Evolutionary conservation across 2,797 vertebrate genomes (phyloP).

Genomic region (Podarcis siculus): DNA sequence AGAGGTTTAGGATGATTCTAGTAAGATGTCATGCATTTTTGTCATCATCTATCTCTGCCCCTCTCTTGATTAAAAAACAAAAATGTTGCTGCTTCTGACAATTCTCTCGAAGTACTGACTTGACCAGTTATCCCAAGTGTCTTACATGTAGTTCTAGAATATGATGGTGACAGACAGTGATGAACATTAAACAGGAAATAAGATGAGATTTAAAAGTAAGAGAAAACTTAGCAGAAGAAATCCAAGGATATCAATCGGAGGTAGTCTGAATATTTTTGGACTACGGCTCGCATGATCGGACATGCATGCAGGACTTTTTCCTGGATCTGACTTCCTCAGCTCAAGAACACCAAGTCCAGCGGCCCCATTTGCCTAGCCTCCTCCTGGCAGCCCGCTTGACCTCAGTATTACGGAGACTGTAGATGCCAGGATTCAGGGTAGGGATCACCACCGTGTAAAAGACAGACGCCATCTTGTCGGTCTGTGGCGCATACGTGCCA

Average conservation of each 20-base stretch:
- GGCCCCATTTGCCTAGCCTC: background rate
- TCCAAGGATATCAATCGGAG: background rate
- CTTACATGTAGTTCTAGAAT: background rate
- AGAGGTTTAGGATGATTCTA: background rate
- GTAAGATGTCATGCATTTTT: background rate
- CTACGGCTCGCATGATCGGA: no score
- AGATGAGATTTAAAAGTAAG: background rate
- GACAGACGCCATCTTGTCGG: conserved; percentile 60
- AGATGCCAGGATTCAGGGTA: conserved; percentile 60
- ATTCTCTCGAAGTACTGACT: background rate
- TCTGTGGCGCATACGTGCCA: conserved; percentile 46
- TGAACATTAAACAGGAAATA: background rate
- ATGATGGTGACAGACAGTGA: no score
- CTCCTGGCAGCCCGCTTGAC: conserved; percentile 53
- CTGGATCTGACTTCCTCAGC: no score
- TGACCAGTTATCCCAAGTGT: background rate
- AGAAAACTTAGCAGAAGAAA: background rate
- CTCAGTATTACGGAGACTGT: conserved; percentile 58
- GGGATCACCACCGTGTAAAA: conserved; percentile 63
- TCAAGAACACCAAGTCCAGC: background rate
- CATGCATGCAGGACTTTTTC: background rate
- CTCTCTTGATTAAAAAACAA: background rate
- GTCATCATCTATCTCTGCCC: background rate
- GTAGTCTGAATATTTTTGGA: no score
- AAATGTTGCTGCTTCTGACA: background rate